Evolutionary conservation across 2,797 vertebrate species (phyloP), one percentile per base, ranked within the genome.

Genomic region (Gephyroberyx darwinii): DNA sequence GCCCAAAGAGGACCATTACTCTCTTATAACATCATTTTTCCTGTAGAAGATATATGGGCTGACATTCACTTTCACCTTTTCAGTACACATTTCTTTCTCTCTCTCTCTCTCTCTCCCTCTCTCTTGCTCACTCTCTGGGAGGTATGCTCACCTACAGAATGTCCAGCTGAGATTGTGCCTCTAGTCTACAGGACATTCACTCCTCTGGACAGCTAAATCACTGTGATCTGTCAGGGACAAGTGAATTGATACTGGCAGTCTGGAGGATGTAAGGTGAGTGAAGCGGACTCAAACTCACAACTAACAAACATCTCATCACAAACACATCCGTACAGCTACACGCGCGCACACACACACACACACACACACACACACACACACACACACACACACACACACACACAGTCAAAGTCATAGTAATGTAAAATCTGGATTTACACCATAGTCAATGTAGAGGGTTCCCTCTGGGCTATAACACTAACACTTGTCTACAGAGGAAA

Each of bases 11-110:
- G 31, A 71, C 30, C 56, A 17, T 8, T 53, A 55, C 26, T 62
- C 8, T 65, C 8, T 48, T 57, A 63, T 57, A 71, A 78, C 31
- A 8, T 78, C 0, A n/a, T 68, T 63, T 65, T 55, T 53, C 0
- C 64, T 22, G 6, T 19, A 20, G 41, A 47, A 9, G 6, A 72
- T 56, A 59, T 37, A 8, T 17, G 5, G 12, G 10, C 47, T 30
- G 13, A 56, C 33, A 20, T 26, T 26, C 22, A 26, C 22, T 26
- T 26, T 26, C 22, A 26, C 22, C 22, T 26, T 26, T 26, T 26
- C 22, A 26, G 22, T 26, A 26, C 1, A 26, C 22, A 26, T 26
- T 26, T 26, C 56, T 20, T 1, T 13, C 37, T 19, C 16, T 9
- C 33, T 59, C 8, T 39, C n/a, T 59, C 16, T 13, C n/a, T 63